Conservation (phyloP, 1,140 invertebrate species). For the Schlechtendalia chinensis region DNA sequence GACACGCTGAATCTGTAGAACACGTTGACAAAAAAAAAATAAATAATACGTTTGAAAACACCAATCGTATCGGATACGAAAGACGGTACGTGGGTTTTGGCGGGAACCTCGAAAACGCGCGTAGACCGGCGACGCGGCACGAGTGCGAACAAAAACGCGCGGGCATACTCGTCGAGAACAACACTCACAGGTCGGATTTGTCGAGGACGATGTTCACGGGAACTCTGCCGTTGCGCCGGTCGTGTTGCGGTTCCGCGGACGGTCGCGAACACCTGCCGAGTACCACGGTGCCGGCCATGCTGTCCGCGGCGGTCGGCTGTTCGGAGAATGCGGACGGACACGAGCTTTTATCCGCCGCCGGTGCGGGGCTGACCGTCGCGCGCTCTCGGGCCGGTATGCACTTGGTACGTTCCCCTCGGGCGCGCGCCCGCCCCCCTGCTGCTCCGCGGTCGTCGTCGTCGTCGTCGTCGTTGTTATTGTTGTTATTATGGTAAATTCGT, state of each 20-base stretch:
- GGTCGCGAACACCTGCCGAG: background rate
- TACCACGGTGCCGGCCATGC: constrained; percentile 5
- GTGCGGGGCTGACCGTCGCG: background rate
- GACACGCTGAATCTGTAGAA: constrained; percentile 52
- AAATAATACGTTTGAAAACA: too few species aligned
- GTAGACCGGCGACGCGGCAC: too few species aligned
- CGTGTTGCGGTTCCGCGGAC: background rate
- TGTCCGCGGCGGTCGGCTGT: background rate
- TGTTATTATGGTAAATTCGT: too few species aligned
- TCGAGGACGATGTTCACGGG: constrained; percentile 4
- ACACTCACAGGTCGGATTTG: constrained; percentile 35
- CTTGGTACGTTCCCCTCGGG: background rate
- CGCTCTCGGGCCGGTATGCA: constrained; percentile 2
- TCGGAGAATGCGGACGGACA: constrained; percentile 28
- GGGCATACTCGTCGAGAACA: too few species aligned
- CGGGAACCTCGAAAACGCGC: background rate
- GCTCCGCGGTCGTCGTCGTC: too few species aligned
- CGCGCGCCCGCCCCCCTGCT: too few species aligned
- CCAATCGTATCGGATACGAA: too few species aligned
- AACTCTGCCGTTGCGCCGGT: background rate
- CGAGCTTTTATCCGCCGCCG: constrained; percentile 17
- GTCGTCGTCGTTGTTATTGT: too few species aligned
- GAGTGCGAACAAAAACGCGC: too few species aligned
- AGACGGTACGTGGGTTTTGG: background rate
- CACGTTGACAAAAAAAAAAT: background rate